A percentile compares a stretch with the other conserved stretches of the same genome.
Conservation (phyloP, 1,140 invertebrate species). For the Drosophila suzukii region DNA sequence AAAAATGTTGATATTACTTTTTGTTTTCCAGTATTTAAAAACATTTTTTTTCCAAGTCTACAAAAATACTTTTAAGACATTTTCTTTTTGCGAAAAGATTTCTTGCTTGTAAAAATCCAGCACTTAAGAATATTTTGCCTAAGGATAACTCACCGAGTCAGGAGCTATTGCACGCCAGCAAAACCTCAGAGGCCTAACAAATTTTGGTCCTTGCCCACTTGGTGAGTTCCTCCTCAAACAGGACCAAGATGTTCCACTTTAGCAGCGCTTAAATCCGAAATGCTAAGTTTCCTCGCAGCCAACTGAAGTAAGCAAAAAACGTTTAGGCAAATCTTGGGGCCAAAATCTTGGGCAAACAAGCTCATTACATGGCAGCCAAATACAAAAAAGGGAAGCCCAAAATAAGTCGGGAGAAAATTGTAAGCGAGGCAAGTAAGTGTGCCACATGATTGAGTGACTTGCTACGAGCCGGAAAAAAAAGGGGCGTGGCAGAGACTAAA, state of each 20-base stretch:
- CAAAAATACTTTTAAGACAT: too few species aligned
- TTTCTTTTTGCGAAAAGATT: too few species aligned
- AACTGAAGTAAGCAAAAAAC: conserved; percentile 23
- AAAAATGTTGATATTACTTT: too few species aligned
- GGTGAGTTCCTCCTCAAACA: conserved; percentile 10
- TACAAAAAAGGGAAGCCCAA: conserved; percentile 17
- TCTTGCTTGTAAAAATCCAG: neutral
- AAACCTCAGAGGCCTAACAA: conserved; percentile 20
- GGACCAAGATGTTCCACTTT: conserved; percentile 57
- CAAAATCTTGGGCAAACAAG: conserved; percentile 70
- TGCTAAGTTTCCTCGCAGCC: neutral
- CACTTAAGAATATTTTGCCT: neutral
- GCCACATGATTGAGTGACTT: conserved; percentile 70
- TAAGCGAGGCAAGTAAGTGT: conserved; percentile 33
- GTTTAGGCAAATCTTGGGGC: conserved; percentile 71
- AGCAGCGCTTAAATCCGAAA: conserved; percentile 13
- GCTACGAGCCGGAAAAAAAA: neutral
- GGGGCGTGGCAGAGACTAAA: conserved; percentile 53
- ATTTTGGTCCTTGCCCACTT: conserved; percentile 11
- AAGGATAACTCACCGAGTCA: conserved; percentile 3
- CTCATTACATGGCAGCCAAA: conserved; percentile 52
- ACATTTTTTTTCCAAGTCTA: too few species aligned
- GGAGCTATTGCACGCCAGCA: conserved; percentile 21
- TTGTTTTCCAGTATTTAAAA: too few species aligned
- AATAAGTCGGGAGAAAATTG: conserved; percentile 8